Percentiles rank a stretch among this genome's conserved stretches.
These are phyloP conservation scores for Serrognathus titanus DNA, from an alignment of 2,888 invertebrate species.

Conservation along the genomic window DNA sequence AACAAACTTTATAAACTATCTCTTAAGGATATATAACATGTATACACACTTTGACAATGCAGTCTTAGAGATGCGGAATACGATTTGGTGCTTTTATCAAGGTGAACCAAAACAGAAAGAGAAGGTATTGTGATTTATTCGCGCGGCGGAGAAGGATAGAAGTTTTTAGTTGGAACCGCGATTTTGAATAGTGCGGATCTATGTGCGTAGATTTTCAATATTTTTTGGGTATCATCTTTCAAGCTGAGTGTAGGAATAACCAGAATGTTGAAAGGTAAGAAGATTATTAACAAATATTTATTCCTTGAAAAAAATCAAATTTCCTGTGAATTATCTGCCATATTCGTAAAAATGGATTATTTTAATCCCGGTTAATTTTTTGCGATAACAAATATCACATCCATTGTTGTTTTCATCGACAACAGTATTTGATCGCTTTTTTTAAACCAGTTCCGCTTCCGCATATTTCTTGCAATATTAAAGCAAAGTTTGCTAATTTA, in stretches of 20 bases:
- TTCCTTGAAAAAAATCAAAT: too few relatives aligned
- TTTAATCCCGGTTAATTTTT: too few relatives aligned
- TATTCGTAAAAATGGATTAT: too few relatives aligned
- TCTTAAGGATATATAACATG: too few relatives aligned
- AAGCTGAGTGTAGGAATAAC: not conserved
- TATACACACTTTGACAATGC: conserved; percentile 33
- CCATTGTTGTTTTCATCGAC: too few relatives aligned
- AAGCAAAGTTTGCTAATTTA: conserved; percentile 1
- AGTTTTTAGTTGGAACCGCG: conserved; percentile 31
- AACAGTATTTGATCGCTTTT: too few relatives aligned
- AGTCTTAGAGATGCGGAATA: conserved; percentile 20
- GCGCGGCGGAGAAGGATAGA: conserved; percentile 31
- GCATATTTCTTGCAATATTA: conserved; percentile 5
- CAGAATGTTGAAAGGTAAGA: conserved; percentile 16
- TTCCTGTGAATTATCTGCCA: too few relatives aligned
- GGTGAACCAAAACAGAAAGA: conserved; percentile 38
- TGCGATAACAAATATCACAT: too few relatives aligned
- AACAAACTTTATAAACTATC: conserved; percentile 12
- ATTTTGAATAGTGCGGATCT: conserved; percentile 25
- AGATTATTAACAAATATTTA: too few relatives aligned
- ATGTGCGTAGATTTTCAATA: conserved; percentile 9
- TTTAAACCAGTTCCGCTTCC: conserved; percentile 8
- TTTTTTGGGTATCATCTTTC: conserved; percentile 3
- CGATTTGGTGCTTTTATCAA: conserved; percentile 29
- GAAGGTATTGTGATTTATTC: conserved; percentile 30